Evolutionary conservation across 2,113 vertebrate genomes (phyloP), one percentile per base, ranked within the genome.

Genomic region (Cynocephalus volans): DNA sequence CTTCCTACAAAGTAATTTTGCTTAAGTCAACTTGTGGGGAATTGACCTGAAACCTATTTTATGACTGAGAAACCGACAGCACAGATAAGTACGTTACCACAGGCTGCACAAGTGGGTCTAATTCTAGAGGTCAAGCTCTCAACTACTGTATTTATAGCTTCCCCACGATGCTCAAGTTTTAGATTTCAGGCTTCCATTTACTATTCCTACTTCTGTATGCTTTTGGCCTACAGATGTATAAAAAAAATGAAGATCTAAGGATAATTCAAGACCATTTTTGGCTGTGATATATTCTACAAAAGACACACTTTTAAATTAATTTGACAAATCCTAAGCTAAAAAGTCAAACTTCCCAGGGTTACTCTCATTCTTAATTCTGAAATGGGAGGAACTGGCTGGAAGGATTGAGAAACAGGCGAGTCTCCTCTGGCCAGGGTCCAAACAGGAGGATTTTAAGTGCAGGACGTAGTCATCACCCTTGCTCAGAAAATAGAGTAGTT

Each of bases 151-250:
- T 48, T n/a, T 70, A 58, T 12, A 90, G 36, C 58, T 67, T 87
- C 26, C 26, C 26, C 58, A 18, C 3, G 18, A 90, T 36, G n/a
- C 15, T 70, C 54, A 80, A 15, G 13, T 13, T 93, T 83, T 36
- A 90, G 64, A 92, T 82, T 86, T 80, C 33, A 87, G 81, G 19
- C 23, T 95, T 73, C 31, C 15, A 21, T 26, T 82, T 60, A 45
- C 33, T 80, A 0, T 24, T 81, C 65, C 33, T 60, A 92, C 92
- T 90, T 97, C 54, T 83, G 92, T 89, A 83, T 86, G 56, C 24
- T 33, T 77, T 65, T 33, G 19, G 12, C 21, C 81, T 80, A 69
- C 15, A 69, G 15, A 48, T 50, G 64, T 50, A 79, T n/a, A 41
- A 87, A 33, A 33, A 41, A 93, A 95, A 73, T 58, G 0, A 19